Evolutionary conservation across 2,797 vertebrate genomes (phyloP).

Genomic region (Peromyscus melanophrys): DNA sequence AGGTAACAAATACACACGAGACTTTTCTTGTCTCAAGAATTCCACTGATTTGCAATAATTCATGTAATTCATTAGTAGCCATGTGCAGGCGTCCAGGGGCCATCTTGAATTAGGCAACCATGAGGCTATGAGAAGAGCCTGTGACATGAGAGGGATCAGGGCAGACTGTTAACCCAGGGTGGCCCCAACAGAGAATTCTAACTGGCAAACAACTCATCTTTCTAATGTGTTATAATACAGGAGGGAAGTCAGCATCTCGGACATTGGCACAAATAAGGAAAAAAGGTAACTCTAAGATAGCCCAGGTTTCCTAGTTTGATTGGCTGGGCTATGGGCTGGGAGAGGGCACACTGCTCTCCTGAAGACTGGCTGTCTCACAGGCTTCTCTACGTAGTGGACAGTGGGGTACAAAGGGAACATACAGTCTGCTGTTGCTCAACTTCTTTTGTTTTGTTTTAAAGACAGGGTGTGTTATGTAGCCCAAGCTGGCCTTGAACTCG

Average conservation of each 20-base stretch:
- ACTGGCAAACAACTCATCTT: slow-evolving; percentile 87
- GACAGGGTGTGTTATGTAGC: not conserved
- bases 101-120: slow-evolving; percentile 59
- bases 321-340: slow-evolving; percentile 5
- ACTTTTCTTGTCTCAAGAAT: slow-evolving; percentile 74
- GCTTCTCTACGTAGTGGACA: not conserved
- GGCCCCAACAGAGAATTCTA: slow-evolving; percentile 85
- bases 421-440: slow-evolving; percentile 47
- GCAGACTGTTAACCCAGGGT: slow-evolving; percentile 74
- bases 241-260: slow-evolving; percentile 83
- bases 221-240: slow-evolving; percentile 83
- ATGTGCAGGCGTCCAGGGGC: slow-evolving; percentile 40
- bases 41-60: slow-evolving; percentile 79
- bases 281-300: slow-evolving; percentile 84
- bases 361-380: slow-evolving; percentile 32
- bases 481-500: not conserved
- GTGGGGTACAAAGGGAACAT: not conserved
- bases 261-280: slow-evolving; percentile 89
- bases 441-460: slow-evolving; percentile 44
- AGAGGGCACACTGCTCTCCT: not conserved
- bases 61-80: slow-evolving; percentile 78
- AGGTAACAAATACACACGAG: slow-evolving; percentile 70
- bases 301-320: slow-evolving; percentile 79
- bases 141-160: slow-evolving; percentile 26
- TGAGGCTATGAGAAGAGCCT: slow-evolving; percentile 54